Evolutionary conservation across 2,797 vertebrate genomes (phyloP).

Genomic region (Ambastaia sidthimunki): DNA sequence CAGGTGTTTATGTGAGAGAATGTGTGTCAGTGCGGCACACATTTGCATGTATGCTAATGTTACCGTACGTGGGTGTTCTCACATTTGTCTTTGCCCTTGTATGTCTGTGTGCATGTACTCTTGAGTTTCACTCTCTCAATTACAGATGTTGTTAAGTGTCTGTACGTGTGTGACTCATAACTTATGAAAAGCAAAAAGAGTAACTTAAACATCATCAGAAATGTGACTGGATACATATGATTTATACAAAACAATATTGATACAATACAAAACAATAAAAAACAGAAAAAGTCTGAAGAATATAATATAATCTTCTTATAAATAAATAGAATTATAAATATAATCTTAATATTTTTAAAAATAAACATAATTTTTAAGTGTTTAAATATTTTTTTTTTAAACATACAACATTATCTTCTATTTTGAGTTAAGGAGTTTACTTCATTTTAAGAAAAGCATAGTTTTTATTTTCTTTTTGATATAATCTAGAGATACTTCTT

Average conservation of each 20-base stretch:
- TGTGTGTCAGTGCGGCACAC: slow-evolving; percentile 10
- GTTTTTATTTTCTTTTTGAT: neutral
- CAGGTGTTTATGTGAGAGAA: slow-evolving; percentile 20
- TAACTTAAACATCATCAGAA: neutral
- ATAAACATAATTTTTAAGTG: neutral
- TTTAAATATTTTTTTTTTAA: neutral
- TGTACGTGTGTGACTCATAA: slow-evolving; percentile 14
- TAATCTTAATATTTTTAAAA: neutral
- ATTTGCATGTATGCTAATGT: slow-evolving; percentile 23
- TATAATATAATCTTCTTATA: neutral
- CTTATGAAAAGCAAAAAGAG: slow-evolving; percentile 8
- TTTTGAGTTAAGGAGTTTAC: neutral
- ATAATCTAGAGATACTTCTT: too few species aligned
- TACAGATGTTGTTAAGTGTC: neutral
- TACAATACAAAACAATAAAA: too few species aligned
- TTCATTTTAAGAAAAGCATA: neutral
- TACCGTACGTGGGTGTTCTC: slow-evolving; percentile 31
- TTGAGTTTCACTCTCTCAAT: slow-evolving; percentile 5
- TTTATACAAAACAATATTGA: too few species aligned
- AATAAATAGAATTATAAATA: neutral
- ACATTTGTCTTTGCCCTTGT: slow-evolving; percentile 20
- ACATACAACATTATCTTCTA: neutral
- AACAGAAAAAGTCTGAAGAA: too few species aligned
- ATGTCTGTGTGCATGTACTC: slow-evolving; percentile 3
- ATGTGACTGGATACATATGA: neutral